Evolutionary conservation across 2,113 vertebrate species (phyloP).

Genomic region (Etheostoma spectabile): DNA sequence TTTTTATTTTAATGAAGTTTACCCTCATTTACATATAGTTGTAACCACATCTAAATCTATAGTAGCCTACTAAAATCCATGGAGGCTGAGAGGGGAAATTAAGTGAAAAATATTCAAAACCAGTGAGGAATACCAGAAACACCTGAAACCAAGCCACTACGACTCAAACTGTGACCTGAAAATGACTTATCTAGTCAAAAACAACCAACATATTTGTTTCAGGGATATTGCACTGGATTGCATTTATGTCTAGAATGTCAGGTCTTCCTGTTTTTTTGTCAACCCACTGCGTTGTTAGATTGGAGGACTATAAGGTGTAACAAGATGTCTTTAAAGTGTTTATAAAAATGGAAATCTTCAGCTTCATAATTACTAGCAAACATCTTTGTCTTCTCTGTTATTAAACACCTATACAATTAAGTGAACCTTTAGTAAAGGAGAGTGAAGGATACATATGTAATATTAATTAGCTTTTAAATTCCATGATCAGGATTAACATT

Average conservation of each 20-base stretch:
- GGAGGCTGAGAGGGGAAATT: neutral
- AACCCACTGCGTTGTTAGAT: neutral
- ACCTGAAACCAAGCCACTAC: neutral
- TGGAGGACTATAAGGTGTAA: neutral
- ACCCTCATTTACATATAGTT: neutral
- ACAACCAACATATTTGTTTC: neutral
- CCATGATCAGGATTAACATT: neutral
- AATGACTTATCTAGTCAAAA: neutral
- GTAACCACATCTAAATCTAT: neutral
- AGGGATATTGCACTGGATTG: neutral
- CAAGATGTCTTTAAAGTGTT: neutral
- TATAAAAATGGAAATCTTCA: neutral
- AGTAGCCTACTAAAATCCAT: neutral
- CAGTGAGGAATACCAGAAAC: slow-evolving; percentile 1
- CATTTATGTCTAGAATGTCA: neutral
- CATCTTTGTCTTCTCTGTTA: neutral
- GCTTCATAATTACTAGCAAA: neutral
- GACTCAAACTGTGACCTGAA: neutral
- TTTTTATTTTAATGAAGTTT: neutral
- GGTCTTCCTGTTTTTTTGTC: neutral
- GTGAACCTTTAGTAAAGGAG: neutral
- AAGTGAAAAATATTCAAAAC: neutral
- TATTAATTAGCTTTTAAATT: no score
- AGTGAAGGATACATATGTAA: no score
- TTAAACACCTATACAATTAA: neutral